Evolutionary conservation across 1,140 invertebrate species (phyloP).

Genomic region (Callitettix versicolor): DNA sequence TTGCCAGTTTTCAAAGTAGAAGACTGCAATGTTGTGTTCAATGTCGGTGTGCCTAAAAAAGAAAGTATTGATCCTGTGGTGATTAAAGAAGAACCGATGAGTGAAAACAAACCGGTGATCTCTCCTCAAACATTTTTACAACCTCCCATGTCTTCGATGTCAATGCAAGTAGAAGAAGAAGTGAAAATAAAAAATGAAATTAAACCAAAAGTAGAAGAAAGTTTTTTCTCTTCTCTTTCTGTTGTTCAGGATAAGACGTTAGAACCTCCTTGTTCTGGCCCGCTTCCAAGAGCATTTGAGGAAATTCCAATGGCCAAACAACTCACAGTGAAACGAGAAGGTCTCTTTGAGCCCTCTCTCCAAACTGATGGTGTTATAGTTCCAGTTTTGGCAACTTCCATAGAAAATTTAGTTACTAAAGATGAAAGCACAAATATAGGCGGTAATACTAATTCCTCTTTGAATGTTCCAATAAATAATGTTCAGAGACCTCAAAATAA

Average conservation of each 20-base stretch:
- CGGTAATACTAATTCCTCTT: neutral
- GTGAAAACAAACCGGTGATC: neutral
- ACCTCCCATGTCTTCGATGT: constrained; percentile 1
- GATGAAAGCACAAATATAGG: constrained; percentile 15
- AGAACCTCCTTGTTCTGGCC: constrained; percentile 9
- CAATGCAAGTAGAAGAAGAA: constrained; percentile 11
- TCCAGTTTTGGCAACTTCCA: constrained; percentile 16
- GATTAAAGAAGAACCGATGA: constrained; percentile 3
- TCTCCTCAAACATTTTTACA: neutral
- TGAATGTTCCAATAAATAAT: no score
- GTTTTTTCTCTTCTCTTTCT: constrained; percentile 15
- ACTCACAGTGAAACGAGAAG: constrained; percentile 23
- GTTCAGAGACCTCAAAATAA: no score
- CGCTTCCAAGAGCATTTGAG: constrained; percentile 21
- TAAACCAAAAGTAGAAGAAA: constrained; percentile 23
- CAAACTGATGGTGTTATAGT: constrained; percentile 19
- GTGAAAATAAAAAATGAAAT: constrained; percentile 11
- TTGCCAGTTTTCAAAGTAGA: constrained; percentile 7
- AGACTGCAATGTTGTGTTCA: constrained; percentile 14
- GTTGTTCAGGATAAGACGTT: constrained; percentile 4
- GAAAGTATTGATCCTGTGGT: neutral
- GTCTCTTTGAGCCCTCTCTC: constrained; percentile 20
- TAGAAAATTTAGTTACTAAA: constrained; percentile 22
- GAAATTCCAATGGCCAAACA: constrained; percentile 22
- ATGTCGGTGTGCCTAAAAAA: constrained; percentile 11